These are phyloP conservation scores for Tympanoctomys barrerae DNA, from an alignment of 2,797 vertebrate genomes.

Conservation along the genomic window DNA sequence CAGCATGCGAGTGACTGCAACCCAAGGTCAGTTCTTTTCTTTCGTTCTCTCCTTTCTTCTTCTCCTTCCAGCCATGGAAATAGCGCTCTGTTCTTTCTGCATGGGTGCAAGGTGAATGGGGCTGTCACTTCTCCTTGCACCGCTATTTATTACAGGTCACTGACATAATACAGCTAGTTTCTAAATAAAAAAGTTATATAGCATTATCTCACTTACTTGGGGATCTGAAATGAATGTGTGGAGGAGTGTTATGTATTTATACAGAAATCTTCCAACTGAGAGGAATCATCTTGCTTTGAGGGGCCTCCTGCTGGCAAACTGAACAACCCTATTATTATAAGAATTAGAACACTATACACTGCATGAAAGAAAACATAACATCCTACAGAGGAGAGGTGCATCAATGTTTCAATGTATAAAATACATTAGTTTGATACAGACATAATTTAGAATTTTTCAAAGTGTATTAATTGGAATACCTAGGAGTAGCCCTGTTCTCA, in stretches of 20 bases:
- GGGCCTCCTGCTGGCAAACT: conserved; percentile 81
- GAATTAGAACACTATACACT: conserved; percentile 73
- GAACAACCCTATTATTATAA: conserved; percentile 76
- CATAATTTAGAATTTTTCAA: conserved; percentile 4
- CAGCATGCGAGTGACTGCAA: conserved; percentile 31
- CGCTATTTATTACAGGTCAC: conserved; percentile 87
- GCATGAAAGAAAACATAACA: conserved; percentile 53
- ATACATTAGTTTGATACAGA: not conserved
- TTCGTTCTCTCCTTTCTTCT: conserved; percentile 68
- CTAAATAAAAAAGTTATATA: conserved; percentile 67
- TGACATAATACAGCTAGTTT: conserved; percentile 82
- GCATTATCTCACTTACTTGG: conserved; percentile 65
- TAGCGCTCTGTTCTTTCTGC: conserved; percentile 85
- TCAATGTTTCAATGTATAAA: conserved; percentile 52
- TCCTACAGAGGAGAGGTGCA: conserved; percentile 35
- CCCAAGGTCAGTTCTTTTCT: conserved; percentile 82
- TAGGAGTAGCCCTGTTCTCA: conserved; percentile 58
- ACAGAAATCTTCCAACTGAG: conserved; percentile 76
- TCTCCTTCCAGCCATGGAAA: conserved; percentile 78
- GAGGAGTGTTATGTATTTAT: conserved; percentile 82
- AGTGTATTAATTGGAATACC: not conserved
- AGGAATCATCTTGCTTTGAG: conserved; percentile 82
- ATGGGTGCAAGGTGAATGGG: conserved; percentile 88
- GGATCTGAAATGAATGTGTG: conserved; percentile 73
- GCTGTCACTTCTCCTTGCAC: conserved; percentile 83